Base-by-base conservation (phyloP, 1,140 invertebrate species). In the Sarcophaga peregrina region DNA sequence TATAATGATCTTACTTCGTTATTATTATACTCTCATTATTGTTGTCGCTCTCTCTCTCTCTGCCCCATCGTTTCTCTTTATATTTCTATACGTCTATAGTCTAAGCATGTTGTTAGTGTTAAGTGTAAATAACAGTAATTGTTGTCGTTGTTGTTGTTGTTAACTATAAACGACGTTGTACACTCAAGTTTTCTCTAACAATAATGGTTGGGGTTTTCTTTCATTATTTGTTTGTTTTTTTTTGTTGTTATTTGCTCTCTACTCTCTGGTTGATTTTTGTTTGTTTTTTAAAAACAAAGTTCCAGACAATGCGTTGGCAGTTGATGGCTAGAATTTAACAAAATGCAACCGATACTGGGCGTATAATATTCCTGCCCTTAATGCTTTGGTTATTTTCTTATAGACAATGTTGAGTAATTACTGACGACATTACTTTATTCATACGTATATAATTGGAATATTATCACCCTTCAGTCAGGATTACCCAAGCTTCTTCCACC, bases 51-150 rank as follows among this genome's bases (percentile, higher is more conserved):
- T 58, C 13, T 58, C n/a, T 58, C n/a, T 58, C 54, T n/a, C 54
- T 68, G 17, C 17, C 62, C 17, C 58, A 62, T 5, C 13, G 17
- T 68, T 9, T 37, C 25, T 37, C 25, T 37, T 68, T 68, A 20
- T 25, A 68, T 25, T 68, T 68, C 10, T 25, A 9, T 68, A 20
- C 20, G 15, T 2, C 25, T n/a, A 20, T 1, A 0, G 9, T 20
- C 6, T 68, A 68, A 68, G 62, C 20, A 68, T 68, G 62, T 68
- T 68, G 62, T 68, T 68, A 20, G 62, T 20, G 20, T 68, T 68
- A 68, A 68, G 62, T 68, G 62, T 68, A 68, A 68, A 68, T 68
- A 68, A 68, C 62, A 68, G 62, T 68, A 68, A 68, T 68, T 68
- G 62, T 25, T 68, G 62, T 68, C 20, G 62, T 68, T 68, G 20